These are phyloP conservation scores for Progne subis DNA, from an alignment of 2,113 vertebrate species.

Conservation along the genomic window DNA sequence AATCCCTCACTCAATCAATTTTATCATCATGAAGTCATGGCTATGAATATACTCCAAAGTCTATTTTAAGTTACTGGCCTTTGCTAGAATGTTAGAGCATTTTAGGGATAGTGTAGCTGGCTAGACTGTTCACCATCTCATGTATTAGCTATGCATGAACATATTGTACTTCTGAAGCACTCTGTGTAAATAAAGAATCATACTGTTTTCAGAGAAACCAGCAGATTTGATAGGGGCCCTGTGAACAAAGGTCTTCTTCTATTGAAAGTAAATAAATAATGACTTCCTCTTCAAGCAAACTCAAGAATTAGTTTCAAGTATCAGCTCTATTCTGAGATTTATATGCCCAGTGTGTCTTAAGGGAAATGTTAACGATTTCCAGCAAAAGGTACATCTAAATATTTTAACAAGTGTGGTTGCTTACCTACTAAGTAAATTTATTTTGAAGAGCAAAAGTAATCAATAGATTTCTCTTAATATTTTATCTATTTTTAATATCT, in stretches of 20 bases:
- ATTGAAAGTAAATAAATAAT: not conserved
- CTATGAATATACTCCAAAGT: not conserved
- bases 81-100: not conserved
- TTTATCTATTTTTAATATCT: not conserved
- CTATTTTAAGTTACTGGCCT: not conserved
- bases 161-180: not conserved
- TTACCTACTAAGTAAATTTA: not conserved
- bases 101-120: not conserved
- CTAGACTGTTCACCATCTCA: not conserved
- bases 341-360: not conserved
- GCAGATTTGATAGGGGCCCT: not conserved
- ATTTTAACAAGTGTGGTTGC: not conserved
- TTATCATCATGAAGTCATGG: not conserved
- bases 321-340: not conserved
- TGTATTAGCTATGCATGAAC: not conserved
- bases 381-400: not conserved
- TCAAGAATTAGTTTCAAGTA: not conserved
- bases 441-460: not conserved
- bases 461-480: not conserved
- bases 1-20: not conserved
- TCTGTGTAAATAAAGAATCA: not conserved
- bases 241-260: not conserved
- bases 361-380: not conserved
- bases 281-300: not conserved
- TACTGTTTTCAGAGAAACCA: not conserved